Percentiles rank a stretch among this genome's conserved stretches.
These are phyloP conservation scores for Eremophila alpestris DNA, from an alignment of 2,797 vertebrate species.

Conservation along the genomic window DNA sequence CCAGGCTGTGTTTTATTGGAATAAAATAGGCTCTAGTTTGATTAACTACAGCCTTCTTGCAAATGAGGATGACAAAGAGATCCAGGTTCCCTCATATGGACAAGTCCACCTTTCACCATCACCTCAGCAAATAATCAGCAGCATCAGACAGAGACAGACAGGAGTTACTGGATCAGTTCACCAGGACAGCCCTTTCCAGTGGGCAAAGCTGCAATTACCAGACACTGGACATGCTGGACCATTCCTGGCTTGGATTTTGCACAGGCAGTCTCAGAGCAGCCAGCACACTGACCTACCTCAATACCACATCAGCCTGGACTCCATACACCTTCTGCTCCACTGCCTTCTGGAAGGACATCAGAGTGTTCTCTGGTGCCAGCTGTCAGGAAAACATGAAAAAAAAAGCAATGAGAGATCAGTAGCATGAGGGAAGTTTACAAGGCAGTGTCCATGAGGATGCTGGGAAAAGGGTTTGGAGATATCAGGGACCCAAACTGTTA, in stretches of 20 bases:
- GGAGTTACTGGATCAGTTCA: fast-evolving
- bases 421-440: not conserved
- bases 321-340: slow-evolving; percentile 86
- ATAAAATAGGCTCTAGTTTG: not conserved
- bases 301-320: slow-evolving; percentile 87
- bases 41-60: not conserved
- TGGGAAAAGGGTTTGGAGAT: not conserved
- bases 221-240: not conserved
- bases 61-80: not conserved
- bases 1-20: not conserved
- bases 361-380: slow-evolving; percentile 95
- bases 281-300: slow-evolving; percentile 80
- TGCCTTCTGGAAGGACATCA: slow-evolving; percentile 93
- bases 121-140: not conserved
- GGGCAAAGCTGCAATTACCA: not conserved
- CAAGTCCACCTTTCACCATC: not conserved
- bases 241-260: not conserved
- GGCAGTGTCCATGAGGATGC: fast-evolving
- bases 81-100: not conserved
- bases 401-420: not conserved
- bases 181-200: not conserved
- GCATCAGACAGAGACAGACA: not conserved
- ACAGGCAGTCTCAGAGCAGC: not conserved
- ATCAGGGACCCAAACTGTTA: not conserved
- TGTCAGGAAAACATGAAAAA: not conserved